Conservation (phyloP, 2,797 vertebrate genomes). For the Dromococcyx pavoninus region DNA sequence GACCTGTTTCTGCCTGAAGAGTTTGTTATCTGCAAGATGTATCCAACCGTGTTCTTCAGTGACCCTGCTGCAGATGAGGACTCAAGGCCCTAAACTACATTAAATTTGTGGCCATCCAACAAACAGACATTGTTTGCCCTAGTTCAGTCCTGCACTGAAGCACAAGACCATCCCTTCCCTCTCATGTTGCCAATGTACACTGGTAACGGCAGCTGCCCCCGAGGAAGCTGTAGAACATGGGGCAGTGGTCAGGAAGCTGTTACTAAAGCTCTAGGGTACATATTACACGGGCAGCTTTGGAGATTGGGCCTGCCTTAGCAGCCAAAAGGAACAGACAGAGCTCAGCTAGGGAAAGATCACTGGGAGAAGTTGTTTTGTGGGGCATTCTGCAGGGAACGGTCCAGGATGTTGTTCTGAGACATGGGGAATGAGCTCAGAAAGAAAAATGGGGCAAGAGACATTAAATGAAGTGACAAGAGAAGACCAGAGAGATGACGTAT, state of each 20-base stretch:
- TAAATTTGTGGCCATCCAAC: not conserved
- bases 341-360: not conserved
- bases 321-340: not conserved
- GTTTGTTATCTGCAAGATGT: not conserved
- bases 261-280: not conserved
- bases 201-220: not conserved
- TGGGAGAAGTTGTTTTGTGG: not conserved
- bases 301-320: not conserved
- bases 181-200: rapidly evolving
- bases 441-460: not conserved
- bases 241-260: not conserved
- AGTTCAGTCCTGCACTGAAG: not conserved
- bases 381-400: rapidly evolving
- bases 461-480: not conserved
- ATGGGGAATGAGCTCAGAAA: not conserved
- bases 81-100: not conserved
- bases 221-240: not conserved
- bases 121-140: not conserved
- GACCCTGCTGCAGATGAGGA: not conserved
- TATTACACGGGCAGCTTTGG: not conserved
- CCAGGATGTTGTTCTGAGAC: not conserved
- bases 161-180: not conserved
- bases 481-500: not conserved
- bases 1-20: not conserved
- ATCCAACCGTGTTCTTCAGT: not conserved